phyloP scores from a whole-genome alignment of 2,888 invertebrate genomes.

The Epistrophe grossulariae region DNA sequence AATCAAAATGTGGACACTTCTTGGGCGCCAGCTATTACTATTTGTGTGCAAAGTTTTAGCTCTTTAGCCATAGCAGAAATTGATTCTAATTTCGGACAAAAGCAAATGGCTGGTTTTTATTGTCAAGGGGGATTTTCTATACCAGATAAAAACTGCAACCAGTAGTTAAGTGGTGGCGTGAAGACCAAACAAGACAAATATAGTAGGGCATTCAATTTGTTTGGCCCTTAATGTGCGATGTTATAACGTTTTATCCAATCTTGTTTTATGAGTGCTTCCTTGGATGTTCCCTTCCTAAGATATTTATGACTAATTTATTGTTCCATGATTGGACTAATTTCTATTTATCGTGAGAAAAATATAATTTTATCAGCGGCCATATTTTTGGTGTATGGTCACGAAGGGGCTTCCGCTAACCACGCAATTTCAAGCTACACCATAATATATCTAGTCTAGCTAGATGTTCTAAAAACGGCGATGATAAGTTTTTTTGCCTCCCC shows the following conservation, averaged over 20 bases:
- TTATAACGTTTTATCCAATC: conserved; percentile 34
- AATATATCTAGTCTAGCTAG: background rate
- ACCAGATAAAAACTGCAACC: conserved; percentile 31
- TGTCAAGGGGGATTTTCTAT: conserved; percentile 22
- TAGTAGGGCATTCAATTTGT: conserved; percentile 19
- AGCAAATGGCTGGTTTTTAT: conserved; percentile 20
- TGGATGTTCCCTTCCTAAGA: background rate
- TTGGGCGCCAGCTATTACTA: conserved; percentile 19
- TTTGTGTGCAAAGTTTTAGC: conserved; percentile 35
- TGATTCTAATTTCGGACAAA: conserved; percentile 34
- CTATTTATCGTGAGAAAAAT: conserved; percentile 50
- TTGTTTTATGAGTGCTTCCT: conserved; percentile 26
- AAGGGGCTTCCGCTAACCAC: conserved; percentile 50
- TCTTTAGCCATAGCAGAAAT: conserved; percentile 8
- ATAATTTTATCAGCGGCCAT: conserved; percentile 33
- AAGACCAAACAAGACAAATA: conserved; percentile 1
- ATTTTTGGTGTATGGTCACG: conserved; percentile 55
- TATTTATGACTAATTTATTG: conserved; percentile 52
- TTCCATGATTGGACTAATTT: conserved; percentile 59
- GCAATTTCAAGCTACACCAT: conserved; percentile 33
- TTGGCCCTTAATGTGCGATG: conserved; percentile 32
- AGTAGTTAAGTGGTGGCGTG: conserved; percentile 12
- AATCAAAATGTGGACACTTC: conserved; percentile 40
- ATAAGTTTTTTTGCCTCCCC: conserved; percentile 40
- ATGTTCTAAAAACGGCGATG: conserved; percentile 24